Evolutionary conservation across 2,113 vertebrate species (phyloP).

Genomic region (Manacus vitellinus): DNA sequence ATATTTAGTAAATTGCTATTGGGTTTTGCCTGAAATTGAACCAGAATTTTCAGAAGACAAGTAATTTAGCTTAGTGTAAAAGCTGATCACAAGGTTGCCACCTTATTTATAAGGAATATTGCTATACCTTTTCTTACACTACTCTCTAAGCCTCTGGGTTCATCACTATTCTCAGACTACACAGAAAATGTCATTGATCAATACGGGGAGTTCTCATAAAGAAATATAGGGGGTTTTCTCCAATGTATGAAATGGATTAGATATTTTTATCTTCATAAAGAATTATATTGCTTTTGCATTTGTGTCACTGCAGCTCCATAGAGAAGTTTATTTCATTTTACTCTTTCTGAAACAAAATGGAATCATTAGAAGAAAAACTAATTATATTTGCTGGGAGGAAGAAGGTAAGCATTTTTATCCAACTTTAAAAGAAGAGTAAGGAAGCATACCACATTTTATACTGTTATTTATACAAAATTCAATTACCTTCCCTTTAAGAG

Average conservation of each 20-base stretch:
- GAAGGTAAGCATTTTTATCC: background rate
- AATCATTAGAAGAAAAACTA: background rate
- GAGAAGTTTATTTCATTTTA: slow-evolving; percentile 22
- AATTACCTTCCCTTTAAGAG: background rate
- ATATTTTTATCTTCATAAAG: background rate
- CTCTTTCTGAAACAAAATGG: background rate
- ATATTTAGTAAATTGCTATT: background rate
- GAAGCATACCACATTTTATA: background rate
- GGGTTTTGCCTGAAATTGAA: background rate
- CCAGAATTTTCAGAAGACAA: background rate
- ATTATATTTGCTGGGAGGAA: background rate
- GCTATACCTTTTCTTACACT: background rate
- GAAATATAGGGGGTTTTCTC: background rate
- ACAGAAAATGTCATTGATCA: background rate
- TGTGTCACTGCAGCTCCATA: background rate
- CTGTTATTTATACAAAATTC: background rate
- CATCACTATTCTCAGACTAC: background rate
- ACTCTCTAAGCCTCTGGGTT: background rate
- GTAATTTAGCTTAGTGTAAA: background rate
- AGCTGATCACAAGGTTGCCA: background rate
- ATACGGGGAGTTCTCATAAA: background rate
- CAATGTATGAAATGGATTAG: background rate
- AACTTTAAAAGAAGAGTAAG: background rate
- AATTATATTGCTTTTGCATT: background rate
- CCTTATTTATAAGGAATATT: background rate